Conservation (phyloP, 2,797 vertebrate species). For the Babyrousa celebensis region DNA sequence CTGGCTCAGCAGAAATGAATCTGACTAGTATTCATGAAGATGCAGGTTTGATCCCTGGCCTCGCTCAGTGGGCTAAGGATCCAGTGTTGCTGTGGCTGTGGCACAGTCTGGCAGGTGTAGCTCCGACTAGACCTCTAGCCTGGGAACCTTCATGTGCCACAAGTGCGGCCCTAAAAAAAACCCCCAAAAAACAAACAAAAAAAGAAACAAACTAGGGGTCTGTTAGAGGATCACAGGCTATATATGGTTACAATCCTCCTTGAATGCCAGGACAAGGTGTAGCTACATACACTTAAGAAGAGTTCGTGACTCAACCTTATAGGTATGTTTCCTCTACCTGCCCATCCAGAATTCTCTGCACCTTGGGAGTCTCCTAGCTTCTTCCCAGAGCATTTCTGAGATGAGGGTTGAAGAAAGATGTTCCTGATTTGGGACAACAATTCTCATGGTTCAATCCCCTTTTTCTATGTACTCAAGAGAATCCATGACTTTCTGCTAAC, state of each 20-base stretch:
- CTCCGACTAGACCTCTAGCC: no score
- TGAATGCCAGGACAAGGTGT: background rate
- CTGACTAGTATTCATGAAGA: no score
- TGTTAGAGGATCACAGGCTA: background rate
- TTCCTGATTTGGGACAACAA: constrained; percentile 22
- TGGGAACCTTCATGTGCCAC: no score
- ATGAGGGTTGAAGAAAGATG: background rate
- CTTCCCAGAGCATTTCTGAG: constrained; percentile 42
- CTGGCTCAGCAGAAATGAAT: no score
- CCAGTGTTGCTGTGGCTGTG: no score
- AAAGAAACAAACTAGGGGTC: background rate
- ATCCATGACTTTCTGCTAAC: background rate
- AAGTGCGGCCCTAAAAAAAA: no score
- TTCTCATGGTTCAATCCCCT: background rate
- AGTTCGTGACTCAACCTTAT: background rate
- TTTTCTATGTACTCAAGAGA: background rate
- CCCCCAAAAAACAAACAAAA: no score
- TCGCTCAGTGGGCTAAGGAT: no score
- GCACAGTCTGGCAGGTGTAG: no score
- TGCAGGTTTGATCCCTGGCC: no score
- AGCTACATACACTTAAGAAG: background rate
- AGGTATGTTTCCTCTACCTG: background rate
- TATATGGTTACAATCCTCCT: background rate
- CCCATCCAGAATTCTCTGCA: background rate
- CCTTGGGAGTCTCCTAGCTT: background rate